Evolutionary conservation across 2,797 vertebrate genomes (phyloP), one percentile per base, ranked within the genome.

Genomic region (Netta rufina): DNA sequence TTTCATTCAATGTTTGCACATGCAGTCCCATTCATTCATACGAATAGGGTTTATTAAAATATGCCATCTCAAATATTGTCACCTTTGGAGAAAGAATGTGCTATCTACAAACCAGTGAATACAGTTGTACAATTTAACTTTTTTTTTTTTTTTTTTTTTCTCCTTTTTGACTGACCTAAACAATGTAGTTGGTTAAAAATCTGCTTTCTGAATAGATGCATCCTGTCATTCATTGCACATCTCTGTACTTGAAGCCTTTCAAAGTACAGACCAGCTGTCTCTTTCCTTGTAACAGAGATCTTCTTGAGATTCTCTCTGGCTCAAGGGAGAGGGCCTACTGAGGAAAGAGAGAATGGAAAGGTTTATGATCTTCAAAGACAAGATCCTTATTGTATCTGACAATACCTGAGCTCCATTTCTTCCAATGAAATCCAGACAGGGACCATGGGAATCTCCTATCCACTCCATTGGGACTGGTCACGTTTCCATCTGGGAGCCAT

Each of bases 401-500:
- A 2, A 0, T 77, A 76, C 32, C n/a, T 45, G 62, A 71, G 19
- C n/a, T 94, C 49, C 27, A n/a, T 73, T 88, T 75, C 67, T 96
- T 89, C 76, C 66, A 56, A 1, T 87, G 83, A 88, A 94, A 92
- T 70, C 24, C 9, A 32, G 73, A 60, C 56, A 36, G 56, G 77
- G 49, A 80, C 80, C 80, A 53, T 71, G 64, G 74, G 62, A 74
- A 62, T 74, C 80, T 80, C 32, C 32, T 47, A 43, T 28, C 61
- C 38, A 51, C 39, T 85, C 84, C 22, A 0, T 9, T 73, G 93
- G 87, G 89, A 78, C 93, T 87, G 71, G 78, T 95, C 76, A 14
- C 49, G 39, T 95, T 96, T 95, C 92, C 84, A 62, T 60, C 32
- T 72, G 76, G 86, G 90, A 78, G 25, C 67, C 1, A 3, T 88